Evolutionary conservation across 2,888 invertebrate species (phyloP), one percentile per base, ranked within the genome.

Genomic region (Andricus curvator): DNA sequence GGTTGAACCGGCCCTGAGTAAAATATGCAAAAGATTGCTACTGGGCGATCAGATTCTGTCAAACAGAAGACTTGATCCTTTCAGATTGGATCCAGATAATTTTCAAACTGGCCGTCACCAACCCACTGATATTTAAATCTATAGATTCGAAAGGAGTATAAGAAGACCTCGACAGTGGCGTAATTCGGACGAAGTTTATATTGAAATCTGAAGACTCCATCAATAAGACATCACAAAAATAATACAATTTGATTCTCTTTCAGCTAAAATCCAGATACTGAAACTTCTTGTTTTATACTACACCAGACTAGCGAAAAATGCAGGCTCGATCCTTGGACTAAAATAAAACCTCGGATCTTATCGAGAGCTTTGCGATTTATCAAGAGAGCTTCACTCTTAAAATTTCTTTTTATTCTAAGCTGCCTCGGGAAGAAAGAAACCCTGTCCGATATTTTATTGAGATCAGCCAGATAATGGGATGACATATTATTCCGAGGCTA

Each of bases 311-410:
- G 20, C 44, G 44, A 66, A 68, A 68, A 68, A 66, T 20, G 41
- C 6, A 68, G 44, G 5, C 48, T 51, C 25, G 48, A 48, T 48
- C 20, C 25, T 48, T 48, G 6, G 48, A 48, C 68, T 48, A 29
- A 70, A 70, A 70, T 70, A 70, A 70, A 70, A 51, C 56, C 68
- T 25, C 33, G 74, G 51, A 74, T 74, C 74, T 74, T 74, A 74
- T 74, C 74, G 74, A 48, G 56, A 74, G 74, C n/a, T 74, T 74
- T 33, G 74, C 74, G 33, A 74, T 74, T 74, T 74, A 74, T 74
- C 33, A 74, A 56, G 51, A 56, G 74, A 74, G 74, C 33, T 74
- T 74, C 51, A 56, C 74, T 51, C 33, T n/a, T 11, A n/a, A 29
- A 33, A 37, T 56, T 25, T 74, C n/a, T 74, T 74, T 74, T 68